A percentile compares a stretch with the other conserved stretches of the same genome.
Conservation (phyloP, 2,888 invertebrate genomes). For the Chrysina gloriosa region DNA sequence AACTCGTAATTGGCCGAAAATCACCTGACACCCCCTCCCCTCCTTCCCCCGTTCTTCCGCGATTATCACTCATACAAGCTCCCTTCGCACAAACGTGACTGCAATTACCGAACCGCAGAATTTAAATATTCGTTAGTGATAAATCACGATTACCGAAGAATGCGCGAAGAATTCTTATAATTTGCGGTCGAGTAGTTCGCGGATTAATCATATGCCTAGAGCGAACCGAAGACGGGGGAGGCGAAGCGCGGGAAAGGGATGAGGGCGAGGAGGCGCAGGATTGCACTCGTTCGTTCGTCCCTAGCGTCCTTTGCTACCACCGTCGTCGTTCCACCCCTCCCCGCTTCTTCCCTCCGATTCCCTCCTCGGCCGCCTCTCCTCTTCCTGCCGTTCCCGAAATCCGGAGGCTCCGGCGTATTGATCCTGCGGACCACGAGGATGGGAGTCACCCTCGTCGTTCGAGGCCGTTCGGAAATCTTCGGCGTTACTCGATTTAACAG, state of each 20-base stretch:
- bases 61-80: neutral
- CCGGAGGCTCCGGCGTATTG: conserved; percentile 54
- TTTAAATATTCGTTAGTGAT: conserved; percentile 23
- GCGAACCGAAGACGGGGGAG: conserved; percentile 41
- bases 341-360: neutral
- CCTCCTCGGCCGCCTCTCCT: neutral
- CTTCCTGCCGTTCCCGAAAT: conserved; percentile 14
- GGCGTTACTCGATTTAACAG: conserved; percentile 56
- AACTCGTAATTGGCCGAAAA: no score
- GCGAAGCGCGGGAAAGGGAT: conserved; percentile 15
- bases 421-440: conserved; percentile 61
- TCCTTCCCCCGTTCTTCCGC: no score
- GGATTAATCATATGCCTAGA: conserved; percentile 51
- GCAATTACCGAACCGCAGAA: conserved; percentile 2
- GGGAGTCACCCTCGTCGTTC: conserved; percentile 59
- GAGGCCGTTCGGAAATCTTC: conserved; percentile 58
- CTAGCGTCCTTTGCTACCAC: conserved; percentile 16
- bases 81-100: neutral
- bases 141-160: conserved; percentile 41
- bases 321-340: conserved; percentile 14
- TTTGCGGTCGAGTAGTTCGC: conserved; percentile 47
- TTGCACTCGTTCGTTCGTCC: conserved; percentile 46
- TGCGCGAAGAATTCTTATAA: conserved; percentile 44
- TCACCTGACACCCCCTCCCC: no score
- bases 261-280: conserved; percentile 30